Base-by-base conservation (phyloP, 2,888 invertebrate genomes). In the Apamea monoglypha region DNA sequence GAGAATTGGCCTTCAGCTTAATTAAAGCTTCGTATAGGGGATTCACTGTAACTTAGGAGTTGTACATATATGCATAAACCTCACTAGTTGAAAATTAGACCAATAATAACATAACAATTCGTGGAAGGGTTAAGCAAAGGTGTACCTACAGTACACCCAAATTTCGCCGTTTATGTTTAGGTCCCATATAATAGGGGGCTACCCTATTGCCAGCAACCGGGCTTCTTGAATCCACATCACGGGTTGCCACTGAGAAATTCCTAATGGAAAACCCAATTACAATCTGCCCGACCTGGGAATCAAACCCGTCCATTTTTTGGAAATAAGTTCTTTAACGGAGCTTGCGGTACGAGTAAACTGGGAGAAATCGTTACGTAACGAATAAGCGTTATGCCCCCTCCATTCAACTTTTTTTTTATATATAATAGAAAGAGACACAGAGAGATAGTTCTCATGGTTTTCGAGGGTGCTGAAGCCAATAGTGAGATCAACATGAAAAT, bases 11-110 rank as follows among this genome's bases (percentile, higher is more conserved):
- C n/a, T n/a, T n/a, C 40, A 61, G 67, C n/a, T 50, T 40, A 2
- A 47, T 50, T 40, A 2, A 47, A 32, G 59, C 10, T 53, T 59
- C 21, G 18, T 32, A 21, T 68, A 0, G 36, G 50, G 74, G 16
- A 36, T 82, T 63, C 32, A 12, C 44, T 36, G 36, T 44, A 61
- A 82, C 47, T 61, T n/a, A 1, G 44, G 29, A 21, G 29, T 14
- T 29, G 16, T 70, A 32, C 8, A 40, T n/a, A n/a, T n/a, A n/a
- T 21, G 7, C 18, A 21, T 71, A 4, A 7, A n/a, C n/a, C 14
- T 63, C 8, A 29, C 21, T 64, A 40, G 40, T 40, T 71, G 36
- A 40, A 40, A 21, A 5, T 18, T 63, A 32, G 63, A 63, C 18
- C 21, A 25, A 25, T 2, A 64, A 14, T 36, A 36, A 36, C 64